Evolutionary conservation across 2,113 vertebrate genomes (phyloP).

Genomic region (Climacteris rufus): DNA sequence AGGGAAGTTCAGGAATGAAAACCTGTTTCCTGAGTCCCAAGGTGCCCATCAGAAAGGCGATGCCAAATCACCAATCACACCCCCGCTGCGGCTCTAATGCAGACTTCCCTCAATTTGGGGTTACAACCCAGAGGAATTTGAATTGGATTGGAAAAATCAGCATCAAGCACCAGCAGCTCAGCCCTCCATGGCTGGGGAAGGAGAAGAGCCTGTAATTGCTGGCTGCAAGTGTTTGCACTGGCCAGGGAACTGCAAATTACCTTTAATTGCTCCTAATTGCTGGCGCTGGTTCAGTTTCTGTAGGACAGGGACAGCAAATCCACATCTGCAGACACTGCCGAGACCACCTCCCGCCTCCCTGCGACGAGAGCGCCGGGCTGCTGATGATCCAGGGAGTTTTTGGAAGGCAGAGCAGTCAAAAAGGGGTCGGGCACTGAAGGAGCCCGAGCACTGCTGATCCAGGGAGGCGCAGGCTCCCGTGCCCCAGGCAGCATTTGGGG

Average conservation of each 20-base stretch:
- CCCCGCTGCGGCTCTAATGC: rapidly evolving
- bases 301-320: not conserved
- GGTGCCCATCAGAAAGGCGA: not conserved
- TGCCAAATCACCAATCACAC: not conserved
- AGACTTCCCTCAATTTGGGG: rapidly evolving
- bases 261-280: conserved; percentile 53
- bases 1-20: no score
- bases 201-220: conserved; percentile 3
- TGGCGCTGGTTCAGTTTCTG: conserved; percentile 32
- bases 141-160: not conserved
- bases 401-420: not conserved
- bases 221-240: conserved; percentile 39
- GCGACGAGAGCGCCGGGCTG: not conserved
- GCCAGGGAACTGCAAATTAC: conserved; percentile 27
- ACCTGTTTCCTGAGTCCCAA: not conserved
- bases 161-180: not conserved
- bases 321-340: not conserved
- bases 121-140: not conserved
- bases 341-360: not conserved
- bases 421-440: rapidly evolving
- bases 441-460: not conserved
- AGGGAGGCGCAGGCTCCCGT: rapidly evolving
- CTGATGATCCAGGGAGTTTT: not conserved
- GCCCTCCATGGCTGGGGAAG: not conserved
- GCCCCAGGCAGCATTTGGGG: not conserved